Percentiles rank a stretch among this genome's conserved stretches.
Conservation (phyloP, 2,797 vertebrate genomes). For the Sarcoramphus papa region DNA sequence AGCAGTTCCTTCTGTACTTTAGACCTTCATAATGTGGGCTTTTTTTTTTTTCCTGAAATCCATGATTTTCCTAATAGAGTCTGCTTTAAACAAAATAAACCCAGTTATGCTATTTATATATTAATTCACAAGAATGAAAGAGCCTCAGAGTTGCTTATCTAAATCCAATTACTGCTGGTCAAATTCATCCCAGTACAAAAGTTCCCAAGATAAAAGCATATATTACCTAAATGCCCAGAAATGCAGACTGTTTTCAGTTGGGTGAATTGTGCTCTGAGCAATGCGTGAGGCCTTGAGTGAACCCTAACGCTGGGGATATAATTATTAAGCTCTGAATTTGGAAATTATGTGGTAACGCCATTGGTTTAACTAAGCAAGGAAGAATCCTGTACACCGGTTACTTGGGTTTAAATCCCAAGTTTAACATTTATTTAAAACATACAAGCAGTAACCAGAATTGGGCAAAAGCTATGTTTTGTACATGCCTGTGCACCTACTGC, state of each 20-base stretch:
- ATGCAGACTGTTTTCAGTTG: not conserved
- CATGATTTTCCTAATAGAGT: not conserved
- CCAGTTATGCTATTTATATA: conserved; percentile 19
- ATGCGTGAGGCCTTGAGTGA: not conserved
- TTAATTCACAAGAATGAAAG: conserved; percentile 19
- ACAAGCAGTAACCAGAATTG: not conserved
- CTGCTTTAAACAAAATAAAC: conserved; percentile 40
- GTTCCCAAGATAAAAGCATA: conserved; percentile 21
- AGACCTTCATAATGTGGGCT: not conserved
- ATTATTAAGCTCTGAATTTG: not conserved
- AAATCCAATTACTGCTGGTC: conserved; percentile 55
- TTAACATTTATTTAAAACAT: not conserved
- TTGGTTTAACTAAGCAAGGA: not conserved
- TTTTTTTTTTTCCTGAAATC: not conserved
- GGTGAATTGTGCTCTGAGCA: not conserved
- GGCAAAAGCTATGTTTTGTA: not conserved
- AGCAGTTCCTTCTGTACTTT: not conserved
- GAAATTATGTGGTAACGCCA: not conserved
- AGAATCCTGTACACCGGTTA: not conserved
- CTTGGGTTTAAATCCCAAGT: not conserved
- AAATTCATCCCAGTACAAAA: conserved; percentile 30
- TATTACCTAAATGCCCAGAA: conserved; percentile 46
- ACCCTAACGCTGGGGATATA: not conserved
- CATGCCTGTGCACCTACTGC: accelerated
- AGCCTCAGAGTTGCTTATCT: conserved; percentile 44